Conservation (phyloP, 2,797 vertebrate genomes). For the Rhyacichthys aspro region DNA sequence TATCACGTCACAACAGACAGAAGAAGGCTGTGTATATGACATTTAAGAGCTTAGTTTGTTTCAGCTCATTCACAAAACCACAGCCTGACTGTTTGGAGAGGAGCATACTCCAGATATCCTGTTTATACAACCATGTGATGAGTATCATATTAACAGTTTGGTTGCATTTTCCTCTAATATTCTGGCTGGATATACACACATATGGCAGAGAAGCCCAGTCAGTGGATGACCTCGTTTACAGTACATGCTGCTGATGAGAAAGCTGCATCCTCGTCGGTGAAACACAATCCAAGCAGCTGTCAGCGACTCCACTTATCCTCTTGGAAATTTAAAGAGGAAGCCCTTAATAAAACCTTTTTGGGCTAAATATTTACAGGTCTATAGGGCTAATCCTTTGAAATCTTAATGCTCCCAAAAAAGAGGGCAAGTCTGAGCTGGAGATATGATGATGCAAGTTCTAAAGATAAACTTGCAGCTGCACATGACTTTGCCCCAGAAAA, state of each 20-base stretch:
- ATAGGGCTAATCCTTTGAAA: conserved; percentile 54
- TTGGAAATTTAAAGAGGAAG: conserved; percentile 46
- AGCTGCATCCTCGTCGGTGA: conserved; percentile 31
- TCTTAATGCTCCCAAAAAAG: conserved; percentile 40
- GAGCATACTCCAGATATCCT: conserved; percentile 8
- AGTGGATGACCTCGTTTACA: conserved; percentile 26
- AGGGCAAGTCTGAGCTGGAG: conserved; percentile 49
- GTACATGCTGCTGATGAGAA: conserved; percentile 25
- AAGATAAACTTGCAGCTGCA: conserved; percentile 29
- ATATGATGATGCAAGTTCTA: conserved; percentile 3
- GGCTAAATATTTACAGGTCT: conserved; percentile 44
- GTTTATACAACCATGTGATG: conserved; percentile 4
- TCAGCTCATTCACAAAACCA: conserved; percentile 39
- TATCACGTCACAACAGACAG: not conserved
- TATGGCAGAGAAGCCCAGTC: conserved; percentile 32
- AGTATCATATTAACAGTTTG: conserved; percentile 11
- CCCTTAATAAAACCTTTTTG: conserved; percentile 46
- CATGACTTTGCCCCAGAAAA: conserved; percentile 18
- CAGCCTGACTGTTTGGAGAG: conserved; percentile 29
- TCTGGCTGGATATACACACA: conserved; percentile 23
- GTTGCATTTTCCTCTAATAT: conserved; percentile 7
- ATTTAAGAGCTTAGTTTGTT: conserved; percentile 34
- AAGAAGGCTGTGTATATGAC: conserved; percentile 17
- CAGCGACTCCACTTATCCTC: conserved; percentile 27
- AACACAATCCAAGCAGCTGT: conserved; percentile 49